A percentile compares a stretch with the other conserved stretches of the same genome.
These are phyloP conservation scores for Nymphalis io DNA, from an alignment of 1,140 invertebrate genomes.

Conservation along the genomic window DNA sequence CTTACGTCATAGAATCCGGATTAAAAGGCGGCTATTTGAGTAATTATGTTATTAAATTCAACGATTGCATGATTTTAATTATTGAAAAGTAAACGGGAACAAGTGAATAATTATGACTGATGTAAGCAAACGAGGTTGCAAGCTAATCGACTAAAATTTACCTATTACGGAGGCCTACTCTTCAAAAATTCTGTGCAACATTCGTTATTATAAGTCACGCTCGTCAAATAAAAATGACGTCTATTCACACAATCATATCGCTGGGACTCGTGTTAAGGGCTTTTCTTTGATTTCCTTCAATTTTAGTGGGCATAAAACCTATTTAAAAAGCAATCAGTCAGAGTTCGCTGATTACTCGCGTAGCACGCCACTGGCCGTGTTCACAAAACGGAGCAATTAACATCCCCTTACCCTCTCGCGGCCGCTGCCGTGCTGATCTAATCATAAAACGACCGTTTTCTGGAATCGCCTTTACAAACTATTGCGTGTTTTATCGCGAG, in stretches of 20 bases:
- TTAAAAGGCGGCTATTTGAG: slow-evolving; percentile 20
- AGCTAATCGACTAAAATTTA: slow-evolving; percentile 15
- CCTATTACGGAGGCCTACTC: neutral
- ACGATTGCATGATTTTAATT: slow-evolving; percentile 32
- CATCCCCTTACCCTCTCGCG: slow-evolving; percentile 57
- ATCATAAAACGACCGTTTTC: slow-evolving; percentile 80
- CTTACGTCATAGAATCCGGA: slow-evolving; percentile 22
- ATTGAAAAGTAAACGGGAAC: slow-evolving; percentile 32
- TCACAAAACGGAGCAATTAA: slow-evolving; percentile 81
- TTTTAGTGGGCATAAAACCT: slow-evolving; percentile 78
- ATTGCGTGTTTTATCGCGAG: slow-evolving; percentile 69
- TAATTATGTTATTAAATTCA: slow-evolving; percentile 33
- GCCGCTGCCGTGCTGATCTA: slow-evolving; percentile 65
- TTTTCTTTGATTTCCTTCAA: slow-evolving; percentile 69
- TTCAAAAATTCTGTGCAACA: neutral
- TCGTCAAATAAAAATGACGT: slow-evolving; percentile 34
- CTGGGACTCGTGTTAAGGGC: slow-evolving; percentile 45
- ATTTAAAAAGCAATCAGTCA: slow-evolving; percentile 81
- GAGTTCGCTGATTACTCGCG: slow-evolving; percentile 73
- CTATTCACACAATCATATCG: slow-evolving; percentile 34
- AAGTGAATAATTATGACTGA: slow-evolving; percentile 25
- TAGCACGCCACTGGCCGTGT: slow-evolving; percentile 75
- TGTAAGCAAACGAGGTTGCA: slow-evolving; percentile 32
- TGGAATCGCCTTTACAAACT: slow-evolving; percentile 78
- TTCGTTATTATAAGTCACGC: slow-evolving; percentile 30